A percentile compares a stretch with the other conserved stretches of the same genome.
Conservation (phyloP, 2,797 vertebrate genomes). For the Ciconia nigra region DNA sequence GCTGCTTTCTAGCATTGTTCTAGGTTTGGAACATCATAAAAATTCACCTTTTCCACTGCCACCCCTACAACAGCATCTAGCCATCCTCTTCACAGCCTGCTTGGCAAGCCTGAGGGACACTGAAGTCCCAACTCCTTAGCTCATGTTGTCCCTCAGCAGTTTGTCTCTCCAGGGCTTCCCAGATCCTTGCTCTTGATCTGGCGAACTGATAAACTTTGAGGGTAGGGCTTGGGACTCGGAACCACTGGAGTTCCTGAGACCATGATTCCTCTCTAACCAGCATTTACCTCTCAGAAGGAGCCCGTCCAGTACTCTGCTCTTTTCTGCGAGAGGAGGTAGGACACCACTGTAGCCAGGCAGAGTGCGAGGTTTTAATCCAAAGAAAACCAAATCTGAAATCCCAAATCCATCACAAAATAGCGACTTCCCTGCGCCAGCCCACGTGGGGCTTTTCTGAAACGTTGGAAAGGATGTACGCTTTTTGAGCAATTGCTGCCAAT, state of each 20-base stretch:
- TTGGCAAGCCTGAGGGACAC: neutral
- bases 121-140: neutral
- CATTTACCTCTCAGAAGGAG: neutral
- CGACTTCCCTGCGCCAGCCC: neutral
- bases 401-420: neutral
- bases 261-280: neutral
- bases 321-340: neutral
- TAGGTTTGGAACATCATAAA: neutral
- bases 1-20: neutral
- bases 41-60: neutral
- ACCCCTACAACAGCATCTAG: neutral
- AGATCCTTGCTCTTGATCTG: neutral
- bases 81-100: neutral
- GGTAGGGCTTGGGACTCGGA: neutral
- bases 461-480: fast-evolving
- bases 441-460: neutral
- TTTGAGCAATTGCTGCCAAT: neutral
- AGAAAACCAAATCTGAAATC: neutral
- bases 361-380: neutral
- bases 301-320: neutral
- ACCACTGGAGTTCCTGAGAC: neutral
- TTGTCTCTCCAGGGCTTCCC: neutral
- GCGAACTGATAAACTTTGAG: neutral
- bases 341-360: neutral
- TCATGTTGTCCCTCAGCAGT: neutral